Percentiles rank a stretch among this genome's conserved stretches.
Conservation (phyloP, 2,797 vertebrate genomes). For the Hapalemur alaotrensis region DNA sequence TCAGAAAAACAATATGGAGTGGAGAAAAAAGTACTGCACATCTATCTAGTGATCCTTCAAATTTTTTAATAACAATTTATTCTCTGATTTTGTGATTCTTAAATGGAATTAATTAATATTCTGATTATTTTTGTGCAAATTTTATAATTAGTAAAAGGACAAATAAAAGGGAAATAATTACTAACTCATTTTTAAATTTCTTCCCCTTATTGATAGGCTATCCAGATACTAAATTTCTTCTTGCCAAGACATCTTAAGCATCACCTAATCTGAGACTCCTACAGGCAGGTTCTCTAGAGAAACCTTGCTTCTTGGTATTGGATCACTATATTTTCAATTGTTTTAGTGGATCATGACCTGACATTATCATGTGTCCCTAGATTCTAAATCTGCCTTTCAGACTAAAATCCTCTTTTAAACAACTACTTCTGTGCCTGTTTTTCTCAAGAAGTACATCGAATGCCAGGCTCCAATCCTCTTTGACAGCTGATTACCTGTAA, state of each 20-base stretch:
- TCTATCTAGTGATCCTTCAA: background rate
- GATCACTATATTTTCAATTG: background rate
- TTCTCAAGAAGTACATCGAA: background rate
- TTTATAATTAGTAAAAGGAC: background rate
- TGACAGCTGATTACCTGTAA: background rate
- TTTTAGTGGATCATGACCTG: background rate
- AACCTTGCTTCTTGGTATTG: background rate
- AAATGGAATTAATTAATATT: background rate
- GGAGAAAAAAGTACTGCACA: background rate
- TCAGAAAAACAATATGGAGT: background rate
- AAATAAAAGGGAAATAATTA: background rate
- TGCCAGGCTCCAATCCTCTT: background rate
- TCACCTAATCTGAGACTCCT: background rate
- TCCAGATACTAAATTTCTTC: background rate
- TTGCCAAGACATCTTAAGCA: background rate
- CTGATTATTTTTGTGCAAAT: background rate
- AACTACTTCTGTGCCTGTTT: background rate
- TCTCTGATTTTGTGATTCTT: background rate
- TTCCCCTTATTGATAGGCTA: background rate
- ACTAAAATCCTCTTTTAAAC: background rate
- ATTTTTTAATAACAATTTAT: background rate
- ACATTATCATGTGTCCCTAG: background rate
- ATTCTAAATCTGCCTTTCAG: background rate
- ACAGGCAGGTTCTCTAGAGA: background rate
- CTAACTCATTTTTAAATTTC: background rate